A percentile compares a stretch with the other conserved stretches of the same genome.
phyloP scores from a whole-genome alignment of 2,797 vertebrate species.

The Micropoecilia bifurca region DNA sequence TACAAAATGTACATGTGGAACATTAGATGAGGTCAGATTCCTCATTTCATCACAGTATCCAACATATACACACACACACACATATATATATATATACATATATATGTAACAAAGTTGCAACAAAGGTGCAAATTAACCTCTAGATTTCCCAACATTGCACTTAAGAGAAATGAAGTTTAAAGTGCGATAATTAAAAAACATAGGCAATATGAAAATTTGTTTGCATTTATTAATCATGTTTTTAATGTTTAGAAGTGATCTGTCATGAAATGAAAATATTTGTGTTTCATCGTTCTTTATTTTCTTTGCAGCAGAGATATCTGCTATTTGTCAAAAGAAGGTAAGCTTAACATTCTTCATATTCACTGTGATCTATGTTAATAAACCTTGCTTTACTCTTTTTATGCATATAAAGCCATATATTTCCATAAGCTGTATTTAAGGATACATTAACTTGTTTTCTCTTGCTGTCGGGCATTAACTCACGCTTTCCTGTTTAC shows the following conservation, averaged over 20 bases:
- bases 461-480: neutral
- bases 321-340: conserved; percentile 99
- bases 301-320: conserved; percentile 97
- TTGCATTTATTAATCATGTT: neutral
- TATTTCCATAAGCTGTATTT: neutral
- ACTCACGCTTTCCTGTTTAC: neutral
- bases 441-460: neutral
- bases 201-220: neutral
- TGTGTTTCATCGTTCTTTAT: conserved; percentile 72
- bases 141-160: neutral
- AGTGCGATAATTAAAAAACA: neutral
- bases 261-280: neutral
- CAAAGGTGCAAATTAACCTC: neutral
- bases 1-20: neutral
- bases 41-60: too few relatives aligned
- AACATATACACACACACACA: too few relatives aligned
- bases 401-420: neutral
- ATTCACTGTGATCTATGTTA: conserved; percentile 10
- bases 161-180: neutral
- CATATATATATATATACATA: too few relatives aligned
- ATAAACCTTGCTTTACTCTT: neutral
- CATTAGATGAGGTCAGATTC: neutral
- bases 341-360: conserved; percentile 82
- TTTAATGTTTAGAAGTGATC: neutral
- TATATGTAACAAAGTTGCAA: neutral